Percentiles rank a stretch among this genome's conserved stretches.
These are phyloP conservation scores for Danio albolineatus DNA, from an alignment of 2,797 vertebrate genomes.

Conservation along the genomic window DNA sequence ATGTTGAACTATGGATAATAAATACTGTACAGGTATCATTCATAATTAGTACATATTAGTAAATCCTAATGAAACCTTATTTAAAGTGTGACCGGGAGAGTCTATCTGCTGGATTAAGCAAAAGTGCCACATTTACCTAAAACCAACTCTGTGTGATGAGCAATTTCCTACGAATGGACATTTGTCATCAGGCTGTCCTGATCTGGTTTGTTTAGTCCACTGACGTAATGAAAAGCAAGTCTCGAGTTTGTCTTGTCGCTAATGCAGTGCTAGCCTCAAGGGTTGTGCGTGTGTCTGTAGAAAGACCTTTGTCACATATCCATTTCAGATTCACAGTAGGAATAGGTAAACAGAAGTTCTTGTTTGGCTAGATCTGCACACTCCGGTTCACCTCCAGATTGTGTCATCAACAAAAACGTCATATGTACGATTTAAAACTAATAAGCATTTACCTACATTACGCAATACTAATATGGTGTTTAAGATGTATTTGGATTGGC, in stretches of 20 bases:
- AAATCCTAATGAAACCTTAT: too few species aligned
- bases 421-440: not conserved
- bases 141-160: not conserved
- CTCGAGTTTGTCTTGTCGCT: not conserved
- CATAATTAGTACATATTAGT: too few species aligned
- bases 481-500: not conserved
- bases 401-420: not conserved
- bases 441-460: not conserved
- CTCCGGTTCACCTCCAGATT: not conserved
- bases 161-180: not conserved
- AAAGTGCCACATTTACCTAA: not conserved
- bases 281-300: slow-evolving; percentile 9
- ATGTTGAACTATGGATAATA: too few species aligned
- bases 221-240: not conserved
- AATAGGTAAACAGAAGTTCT: slow-evolving; percentile 20
- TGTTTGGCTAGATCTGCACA: slow-evolving; percentile 30
- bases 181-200: not conserved
- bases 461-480: not conserved
- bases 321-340: not conserved
- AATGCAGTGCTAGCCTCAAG: not conserved
- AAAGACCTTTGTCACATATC: not conserved
- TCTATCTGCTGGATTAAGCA: not conserved
- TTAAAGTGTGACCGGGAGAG: not conserved
- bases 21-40: too few species aligned
- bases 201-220: not conserved